Conservation (phyloP, 2,113 vertebrate species). For the Eptatretus burgeri region DNA sequence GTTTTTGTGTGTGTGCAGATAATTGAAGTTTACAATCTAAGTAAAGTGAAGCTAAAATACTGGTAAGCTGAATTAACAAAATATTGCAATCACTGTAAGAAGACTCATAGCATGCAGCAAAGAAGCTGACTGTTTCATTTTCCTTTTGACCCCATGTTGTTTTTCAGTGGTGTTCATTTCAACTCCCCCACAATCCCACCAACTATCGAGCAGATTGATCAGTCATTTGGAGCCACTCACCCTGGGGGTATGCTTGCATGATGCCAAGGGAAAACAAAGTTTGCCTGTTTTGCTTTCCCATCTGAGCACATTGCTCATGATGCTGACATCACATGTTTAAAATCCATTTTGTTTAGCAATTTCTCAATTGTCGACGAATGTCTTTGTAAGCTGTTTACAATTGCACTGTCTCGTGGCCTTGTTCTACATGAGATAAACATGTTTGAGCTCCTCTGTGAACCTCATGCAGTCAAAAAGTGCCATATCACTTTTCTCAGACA, state of each 20-base stretch:
- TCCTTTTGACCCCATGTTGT: slow-evolving; percentile 11
- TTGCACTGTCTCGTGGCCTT: no score
- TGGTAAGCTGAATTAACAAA: slow-evolving; percentile 37
- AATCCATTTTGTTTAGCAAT: no score
- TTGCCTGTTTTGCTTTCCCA: no score
- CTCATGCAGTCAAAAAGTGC: no score
- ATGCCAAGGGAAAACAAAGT: no score
- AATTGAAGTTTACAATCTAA: slow-evolving; percentile 97
- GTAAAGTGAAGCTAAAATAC: slow-evolving; percentile 99
- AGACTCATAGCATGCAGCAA: background rate
- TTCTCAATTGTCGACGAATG: no score
- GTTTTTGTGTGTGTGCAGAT: slow-evolving; percentile 22
- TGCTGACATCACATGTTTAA: no score
- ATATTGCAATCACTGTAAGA: background rate
- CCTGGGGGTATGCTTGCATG: slow-evolving; percentile 47
- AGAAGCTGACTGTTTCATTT: background rate
- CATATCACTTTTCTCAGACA: no score
- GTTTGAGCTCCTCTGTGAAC: no score
- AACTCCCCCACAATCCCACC: slow-evolving; percentile 94
- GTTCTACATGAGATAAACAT: no score
- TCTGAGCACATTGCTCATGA: no score
- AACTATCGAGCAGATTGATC: slow-evolving; percentile 97
- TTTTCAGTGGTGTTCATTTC: slow-evolving; percentile 79
- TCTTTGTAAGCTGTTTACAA: no score
- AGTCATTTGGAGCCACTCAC: slow-evolving; percentile 94